Percentiles rank a stretch among this genome's conserved stretches.
These are phyloP conservation scores for Pentalonia nigronervosa DNA, from an alignment of 1,140 invertebrate genomes.

Conservation along the genomic window DNA sequence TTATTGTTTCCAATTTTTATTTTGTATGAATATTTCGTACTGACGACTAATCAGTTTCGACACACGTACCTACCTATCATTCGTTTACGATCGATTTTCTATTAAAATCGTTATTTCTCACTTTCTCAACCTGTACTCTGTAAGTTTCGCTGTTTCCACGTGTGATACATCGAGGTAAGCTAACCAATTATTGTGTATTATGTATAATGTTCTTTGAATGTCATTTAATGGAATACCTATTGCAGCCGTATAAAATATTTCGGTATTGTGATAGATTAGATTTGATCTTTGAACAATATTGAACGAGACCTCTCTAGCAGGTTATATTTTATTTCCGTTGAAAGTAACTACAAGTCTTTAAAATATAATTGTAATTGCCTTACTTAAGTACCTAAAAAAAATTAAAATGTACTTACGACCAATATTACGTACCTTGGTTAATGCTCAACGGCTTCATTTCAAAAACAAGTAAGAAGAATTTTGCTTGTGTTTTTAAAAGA, in stretches of 20 bases:
- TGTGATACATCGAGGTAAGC: background rate
- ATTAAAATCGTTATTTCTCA: background rate
- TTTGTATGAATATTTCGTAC: background rate
- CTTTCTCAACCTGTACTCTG: background rate
- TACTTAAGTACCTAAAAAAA: background rate
- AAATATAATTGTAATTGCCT: background rate
- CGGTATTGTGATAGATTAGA: background rate
- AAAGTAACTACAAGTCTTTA: background rate
- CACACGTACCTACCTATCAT: background rate
- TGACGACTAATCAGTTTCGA: background rate
- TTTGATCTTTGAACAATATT: constrained; percentile 28
- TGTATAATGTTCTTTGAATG: background rate
- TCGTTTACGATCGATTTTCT: background rate
- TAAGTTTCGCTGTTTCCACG: background rate
- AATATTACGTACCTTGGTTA: constrained; percentile 26
- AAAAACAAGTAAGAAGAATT: constrained; percentile 48
- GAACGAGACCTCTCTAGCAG: background rate
- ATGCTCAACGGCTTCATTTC: constrained; percentile 17
- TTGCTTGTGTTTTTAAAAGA: background rate
- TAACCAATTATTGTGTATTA: background rate
- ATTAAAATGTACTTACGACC: constrained; percentile 41
- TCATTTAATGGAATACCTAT: background rate
- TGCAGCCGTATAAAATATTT: constrained; percentile 3
- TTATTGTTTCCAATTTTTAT: background rate
- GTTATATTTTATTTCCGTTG: background rate